These are phyloP conservation scores for Takifugu flavidus DNA, from an alignment of 2,113 vertebrate species.

Conservation along the genomic window DNA sequence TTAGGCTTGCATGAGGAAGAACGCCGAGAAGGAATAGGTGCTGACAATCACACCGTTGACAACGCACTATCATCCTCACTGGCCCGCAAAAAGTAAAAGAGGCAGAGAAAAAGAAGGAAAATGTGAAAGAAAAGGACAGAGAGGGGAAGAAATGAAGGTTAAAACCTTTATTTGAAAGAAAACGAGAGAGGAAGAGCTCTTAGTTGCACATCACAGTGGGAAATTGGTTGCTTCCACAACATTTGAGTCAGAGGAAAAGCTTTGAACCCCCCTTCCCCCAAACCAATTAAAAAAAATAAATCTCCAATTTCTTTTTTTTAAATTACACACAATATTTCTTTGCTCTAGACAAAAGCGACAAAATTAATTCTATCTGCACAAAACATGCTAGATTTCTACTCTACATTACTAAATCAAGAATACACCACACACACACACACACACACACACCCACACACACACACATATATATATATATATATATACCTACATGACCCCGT, in stretches of 20 bases:
- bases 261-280: conserved; percentile 26
- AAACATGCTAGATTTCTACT: too few species aligned
- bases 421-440: too few species aligned
- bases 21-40: conserved; percentile 4
- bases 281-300: not conserved
- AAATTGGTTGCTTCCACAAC: conserved; percentile 23
- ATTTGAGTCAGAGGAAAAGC: conserved; percentile 17
- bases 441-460: too few species aligned
- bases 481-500: too few species aligned
- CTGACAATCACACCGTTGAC: conserved; percentile 27
- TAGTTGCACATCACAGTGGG: conserved; percentile 33
- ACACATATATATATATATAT: too few species aligned
- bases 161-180: conserved; percentile 6
- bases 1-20: conserved; percentile 1
- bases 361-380: too few species aligned
- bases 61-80: conserved; percentile 28
- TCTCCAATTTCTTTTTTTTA: conserved; percentile 27
- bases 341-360: too few species aligned
- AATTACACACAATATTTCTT: not conserved
- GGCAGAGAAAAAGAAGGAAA: not conserved
- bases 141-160: conserved; percentile 15
- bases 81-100: conserved; percentile 25
- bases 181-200: conserved; percentile 4
- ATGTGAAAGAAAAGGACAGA: not conserved
- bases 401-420: too few species aligned